These are phyloP conservation scores for Ceratosolen solmsi DNA, from an alignment of 1,140 invertebrate genomes.

Conservation along the genomic window DNA sequence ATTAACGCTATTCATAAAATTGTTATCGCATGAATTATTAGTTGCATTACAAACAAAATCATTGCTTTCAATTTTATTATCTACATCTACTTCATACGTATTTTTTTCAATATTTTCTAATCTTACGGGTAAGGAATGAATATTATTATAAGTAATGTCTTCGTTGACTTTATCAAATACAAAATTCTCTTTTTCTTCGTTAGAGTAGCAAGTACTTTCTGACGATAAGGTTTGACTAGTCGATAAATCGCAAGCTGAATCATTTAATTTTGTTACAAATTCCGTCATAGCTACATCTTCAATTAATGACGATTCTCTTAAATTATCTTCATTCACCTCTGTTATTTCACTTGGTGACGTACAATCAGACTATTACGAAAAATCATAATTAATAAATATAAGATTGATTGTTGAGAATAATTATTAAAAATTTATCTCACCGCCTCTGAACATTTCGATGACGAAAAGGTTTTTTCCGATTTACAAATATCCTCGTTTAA, in stretches of 20 bases:
- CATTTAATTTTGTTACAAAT: neutral
- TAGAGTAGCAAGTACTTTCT: neutral
- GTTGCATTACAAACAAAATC: neutral
- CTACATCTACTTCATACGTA: neutral
- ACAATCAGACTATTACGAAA: neutral
- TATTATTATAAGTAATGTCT: neutral
- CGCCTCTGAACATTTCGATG: neutral
- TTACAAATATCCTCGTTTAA: too few relatives aligned
- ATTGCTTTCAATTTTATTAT: neutral
- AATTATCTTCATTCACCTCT: neutral
- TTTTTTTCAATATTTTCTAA: neutral
- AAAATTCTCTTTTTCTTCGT: neutral
- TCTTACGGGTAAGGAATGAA: neutral
- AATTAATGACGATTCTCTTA: neutral
- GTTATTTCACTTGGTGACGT: neutral
- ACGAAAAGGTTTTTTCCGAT: neutral
- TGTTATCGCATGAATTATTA: neutral
- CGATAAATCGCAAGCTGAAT: neutral
- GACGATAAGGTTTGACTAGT: constrained; percentile 3
- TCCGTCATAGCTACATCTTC: constrained; percentile 22
- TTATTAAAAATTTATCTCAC: constrained; percentile 24
- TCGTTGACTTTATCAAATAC: neutral
- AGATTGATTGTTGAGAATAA: too few relatives aligned
- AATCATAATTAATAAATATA: too few relatives aligned
- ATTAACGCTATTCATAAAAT: neutral